Percentiles rank a stretch among this genome's conserved stretches.
These are phyloP conservation scores for Oxyura jamaicensis DNA, from an alignment of 2,113 vertebrate species.

Conservation along the genomic window DNA sequence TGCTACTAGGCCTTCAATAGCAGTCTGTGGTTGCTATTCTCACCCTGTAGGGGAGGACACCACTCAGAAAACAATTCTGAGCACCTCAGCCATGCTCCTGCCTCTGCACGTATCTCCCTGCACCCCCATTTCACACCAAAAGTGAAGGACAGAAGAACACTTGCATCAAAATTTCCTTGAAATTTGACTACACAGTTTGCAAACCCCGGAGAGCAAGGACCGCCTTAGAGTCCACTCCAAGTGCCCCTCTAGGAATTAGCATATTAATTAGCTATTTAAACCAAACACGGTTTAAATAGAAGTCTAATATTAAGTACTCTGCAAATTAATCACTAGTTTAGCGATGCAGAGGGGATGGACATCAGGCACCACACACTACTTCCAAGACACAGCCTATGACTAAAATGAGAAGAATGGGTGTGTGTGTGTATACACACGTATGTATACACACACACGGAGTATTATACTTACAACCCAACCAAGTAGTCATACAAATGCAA, in stretches of 20 bases:
- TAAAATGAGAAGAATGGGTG: background rate
- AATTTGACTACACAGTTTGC: background rate
- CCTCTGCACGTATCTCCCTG: background rate
- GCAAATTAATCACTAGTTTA: background rate
- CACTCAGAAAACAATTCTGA: background rate
- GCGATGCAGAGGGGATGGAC: background rate
- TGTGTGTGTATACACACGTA: too few relatives aligned
- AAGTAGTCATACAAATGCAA: background rate
- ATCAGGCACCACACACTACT: background rate
- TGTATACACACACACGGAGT: accelerated
- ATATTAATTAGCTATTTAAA: background rate
- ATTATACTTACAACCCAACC: background rate
- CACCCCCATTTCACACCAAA: background rate
- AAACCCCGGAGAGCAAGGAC: background rate
- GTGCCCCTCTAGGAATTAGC: background rate
- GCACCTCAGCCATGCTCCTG: background rate
- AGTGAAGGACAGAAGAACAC: background rate
- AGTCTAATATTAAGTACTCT: background rate
- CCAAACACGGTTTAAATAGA: background rate
- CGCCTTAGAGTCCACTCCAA: too few relatives aligned
- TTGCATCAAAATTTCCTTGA: background rate
- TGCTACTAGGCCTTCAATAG: background rate
- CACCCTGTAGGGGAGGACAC: background rate
- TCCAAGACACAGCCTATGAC: background rate
- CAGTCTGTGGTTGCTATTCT: background rate